Percentiles rank a stretch among this genome's conserved stretches.
These are phyloP conservation scores for Smittia aterrima DNA, from an alignment of 2,888 invertebrate species.

Conservation along the genomic window DNA sequence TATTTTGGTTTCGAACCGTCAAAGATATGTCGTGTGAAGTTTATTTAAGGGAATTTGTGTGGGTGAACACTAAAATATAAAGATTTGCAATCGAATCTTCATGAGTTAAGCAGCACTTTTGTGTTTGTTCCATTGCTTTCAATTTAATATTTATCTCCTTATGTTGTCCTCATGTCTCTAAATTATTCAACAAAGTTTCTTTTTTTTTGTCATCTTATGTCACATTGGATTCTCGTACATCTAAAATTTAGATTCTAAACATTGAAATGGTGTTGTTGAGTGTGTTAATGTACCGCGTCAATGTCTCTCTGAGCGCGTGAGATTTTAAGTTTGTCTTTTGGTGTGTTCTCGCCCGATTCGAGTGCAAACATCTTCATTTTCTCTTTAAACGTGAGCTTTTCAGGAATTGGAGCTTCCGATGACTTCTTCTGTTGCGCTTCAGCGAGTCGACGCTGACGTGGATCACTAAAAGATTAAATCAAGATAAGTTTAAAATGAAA, in stretches of 20 bases:
- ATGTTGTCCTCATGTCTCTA: neutral
- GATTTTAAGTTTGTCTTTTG: slow-evolving; percentile 93
- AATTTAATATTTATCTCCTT: neutral
- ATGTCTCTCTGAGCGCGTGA: slow-evolving; percentile 94
- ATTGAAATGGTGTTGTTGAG: neutral
- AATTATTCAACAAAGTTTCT: slow-evolving; percentile 12
- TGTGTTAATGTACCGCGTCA: slow-evolving; percentile 65
- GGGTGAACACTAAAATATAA: neutral
- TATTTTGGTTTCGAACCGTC: neutral
- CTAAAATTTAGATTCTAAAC: neutral
- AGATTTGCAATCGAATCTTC: neutral
- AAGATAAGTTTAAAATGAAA: slow-evolving; percentile 14
- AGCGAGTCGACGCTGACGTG: slow-evolving; percentile 80
- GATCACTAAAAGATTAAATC: slow-evolving; percentile 76
- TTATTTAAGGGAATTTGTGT: neutral
- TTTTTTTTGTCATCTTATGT: neutral
- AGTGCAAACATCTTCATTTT: slow-evolving; percentile 99
- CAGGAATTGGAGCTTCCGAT: slow-evolving; percentile 62
- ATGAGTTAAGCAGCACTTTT: slow-evolving; percentile 39
- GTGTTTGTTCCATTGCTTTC: slow-evolving; percentile 35
- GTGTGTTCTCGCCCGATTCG: slow-evolving; percentile 92
- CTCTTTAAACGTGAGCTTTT: slow-evolving; percentile 94
- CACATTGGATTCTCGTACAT: slow-evolving; percentile 27
- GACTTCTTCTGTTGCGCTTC: slow-evolving; percentile 62
- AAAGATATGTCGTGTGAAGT: slow-evolving; percentile 3